Conservation (phyloP, 2,888 invertebrate genomes). For the Mythimna vitellina region DNA sequence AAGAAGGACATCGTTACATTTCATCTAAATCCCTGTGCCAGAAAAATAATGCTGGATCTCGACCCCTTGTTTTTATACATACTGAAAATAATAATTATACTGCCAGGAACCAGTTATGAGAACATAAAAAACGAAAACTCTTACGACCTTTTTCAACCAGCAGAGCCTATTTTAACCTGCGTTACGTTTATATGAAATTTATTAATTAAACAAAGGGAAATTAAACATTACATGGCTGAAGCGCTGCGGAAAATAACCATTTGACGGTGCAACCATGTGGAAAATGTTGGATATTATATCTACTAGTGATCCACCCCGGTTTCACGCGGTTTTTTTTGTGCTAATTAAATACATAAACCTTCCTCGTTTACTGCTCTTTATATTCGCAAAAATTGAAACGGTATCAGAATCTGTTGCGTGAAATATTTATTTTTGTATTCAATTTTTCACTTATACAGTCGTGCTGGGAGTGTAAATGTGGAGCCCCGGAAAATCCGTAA, state of each 20-base stretch:
- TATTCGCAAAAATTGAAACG: too few relatives aligned
- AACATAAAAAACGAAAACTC: conserved; percentile 5
- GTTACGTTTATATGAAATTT: conserved; percentile 38
- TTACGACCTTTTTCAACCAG: neutral
- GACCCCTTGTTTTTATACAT: neutral
- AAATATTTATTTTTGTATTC: conserved; percentile 63
- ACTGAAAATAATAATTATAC: too few relatives aligned
- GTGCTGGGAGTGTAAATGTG: conserved; percentile 48
- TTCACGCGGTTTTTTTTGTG: too few relatives aligned
- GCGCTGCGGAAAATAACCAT: conserved; percentile 29
- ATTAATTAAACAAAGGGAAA: conserved; percentile 46
- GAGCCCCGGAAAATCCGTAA: conserved; percentile 46
- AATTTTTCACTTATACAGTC: conserved; percentile 53
- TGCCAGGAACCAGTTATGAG: neutral
- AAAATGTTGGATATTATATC: conserved; percentile 35
- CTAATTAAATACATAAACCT: too few relatives aligned
- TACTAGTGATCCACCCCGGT: too few relatives aligned
- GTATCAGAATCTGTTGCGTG: too few relatives aligned
- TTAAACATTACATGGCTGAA: conserved; percentile 28
- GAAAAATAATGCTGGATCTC: neutral
- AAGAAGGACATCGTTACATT: neutral
- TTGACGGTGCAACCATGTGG: conserved; percentile 35
- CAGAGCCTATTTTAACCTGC: neutral
- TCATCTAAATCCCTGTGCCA: neutral
- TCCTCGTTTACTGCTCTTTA: too few relatives aligned